Base-by-base conservation (phyloP, 1,140 invertebrate species). In the Zaprionus camerounensis region DNA sequence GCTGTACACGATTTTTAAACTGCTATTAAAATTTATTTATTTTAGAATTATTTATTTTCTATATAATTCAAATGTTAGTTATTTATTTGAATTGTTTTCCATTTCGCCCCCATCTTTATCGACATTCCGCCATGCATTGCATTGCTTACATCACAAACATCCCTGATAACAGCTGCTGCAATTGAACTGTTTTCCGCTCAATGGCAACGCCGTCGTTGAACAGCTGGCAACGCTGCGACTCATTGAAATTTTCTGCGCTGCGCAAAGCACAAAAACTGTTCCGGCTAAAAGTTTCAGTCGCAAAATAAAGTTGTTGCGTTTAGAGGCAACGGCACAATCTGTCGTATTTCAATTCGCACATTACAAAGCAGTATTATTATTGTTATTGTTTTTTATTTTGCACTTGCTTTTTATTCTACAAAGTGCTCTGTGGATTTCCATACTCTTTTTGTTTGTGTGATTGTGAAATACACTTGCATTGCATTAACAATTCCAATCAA, bases 301-400 rank as follows among this genome's bases (percentile, higher is more conserved):
- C 81, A 83, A 83, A 83, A 80, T 80, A 83, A 64, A 67, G 56
- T 74, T 78, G 81, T 51, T 82, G 57, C 31, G 72, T 53, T 41
- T 51, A 57, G 9, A 69, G 73, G 44, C 24, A 62, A 20, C 11
- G 53, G n/a, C 12, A 41, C n/a, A 61, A 44, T 34, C 31, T 64
- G 26, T 56, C 61, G 31, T 63, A 64, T 63, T 71, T 46, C 9
- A 71, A 73, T 64, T 64, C 62, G 81, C 73, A 70, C 59, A 75
- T 71, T 76, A 77, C 68, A 82, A 80, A 71, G 55, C 71, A 74
- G 66, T 80, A 84, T 83, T 84, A 83, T 34, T 34, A 46, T 85
- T 84, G 76, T 75, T 74, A 69, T 83, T 77, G 76, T 81, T 75
- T 58, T 75, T 63, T 65, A 62, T 62, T 58, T 79, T 71, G 68